These are phyloP conservation scores for Pteronura brasiliensis DNA, from an alignment of 2,113 vertebrate genomes.

Conservation along the genomic window DNA sequence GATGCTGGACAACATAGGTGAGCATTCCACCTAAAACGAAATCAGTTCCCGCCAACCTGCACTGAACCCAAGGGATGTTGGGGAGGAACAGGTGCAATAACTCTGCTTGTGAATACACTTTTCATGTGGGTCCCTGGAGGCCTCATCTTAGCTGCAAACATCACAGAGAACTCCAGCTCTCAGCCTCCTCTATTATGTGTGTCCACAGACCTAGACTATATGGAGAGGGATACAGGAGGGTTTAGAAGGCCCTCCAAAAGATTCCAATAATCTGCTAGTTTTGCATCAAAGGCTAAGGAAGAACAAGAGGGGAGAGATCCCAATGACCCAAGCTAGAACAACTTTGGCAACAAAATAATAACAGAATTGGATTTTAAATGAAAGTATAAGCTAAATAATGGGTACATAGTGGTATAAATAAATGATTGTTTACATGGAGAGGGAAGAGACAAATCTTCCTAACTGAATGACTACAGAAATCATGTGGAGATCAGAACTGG, in stretches of 20 bases:
- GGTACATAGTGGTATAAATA: not conserved
- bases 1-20: not conserved
- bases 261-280: not conserved
- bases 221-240: not conserved
- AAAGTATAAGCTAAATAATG: not conserved
- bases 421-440: not conserved
- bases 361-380: not conserved
- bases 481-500: fast-evolving
- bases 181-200: not conserved
- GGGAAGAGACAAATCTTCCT: not conserved
- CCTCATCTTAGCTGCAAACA: not conserved
- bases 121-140: not conserved
- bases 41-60: not conserved
- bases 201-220: not conserved
- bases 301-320: not conserved
- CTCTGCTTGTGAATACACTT: not conserved
- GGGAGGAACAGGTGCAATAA: fast-evolving
- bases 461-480: too few relatives aligned
- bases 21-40: not conserved
- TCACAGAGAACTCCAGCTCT: not conserved
- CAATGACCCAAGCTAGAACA: not conserved
- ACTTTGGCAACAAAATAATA: not conserved
- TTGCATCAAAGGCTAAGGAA: not conserved
- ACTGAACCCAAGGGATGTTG: not conserved
- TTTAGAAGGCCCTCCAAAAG: not conserved